These are phyloP conservation scores for Octodon degus DNA, from an alignment of 2,113 vertebrate species.

Conservation along the genomic window DNA sequence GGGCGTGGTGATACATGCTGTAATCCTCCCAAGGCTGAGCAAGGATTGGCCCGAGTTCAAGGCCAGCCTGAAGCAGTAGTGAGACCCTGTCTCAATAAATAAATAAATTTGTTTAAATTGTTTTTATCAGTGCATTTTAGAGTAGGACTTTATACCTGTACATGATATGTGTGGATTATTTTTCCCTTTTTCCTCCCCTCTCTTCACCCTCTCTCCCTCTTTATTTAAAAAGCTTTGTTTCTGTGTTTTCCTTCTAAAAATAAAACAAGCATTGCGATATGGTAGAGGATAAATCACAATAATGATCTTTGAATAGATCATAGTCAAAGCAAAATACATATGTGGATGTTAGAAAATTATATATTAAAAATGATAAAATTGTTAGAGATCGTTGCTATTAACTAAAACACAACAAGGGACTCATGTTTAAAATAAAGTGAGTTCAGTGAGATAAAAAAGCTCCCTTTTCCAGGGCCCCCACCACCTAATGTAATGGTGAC, in stretches of 20 bases:
- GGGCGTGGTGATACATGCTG: neutral
- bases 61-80: neutral
- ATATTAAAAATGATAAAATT: constrained; percentile 18
- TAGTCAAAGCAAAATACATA: constrained; percentile 35
- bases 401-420: constrained; percentile 11
- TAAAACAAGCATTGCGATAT: constrained; percentile 9
- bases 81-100: neutral
- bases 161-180: neutral
- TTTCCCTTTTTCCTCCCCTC: neutral
- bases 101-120: neutral
- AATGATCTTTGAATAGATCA: constrained; percentile 16
- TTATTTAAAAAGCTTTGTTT: neutral
- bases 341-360: constrained; percentile 44
- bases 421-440: constrained; percentile 55
- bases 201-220: neutral
- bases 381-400: neutral
- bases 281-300: neutral
- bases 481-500: neutral
- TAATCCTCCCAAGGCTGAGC: neutral
- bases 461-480: neutral
- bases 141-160: neutral
- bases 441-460: neutral
- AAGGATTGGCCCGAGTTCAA: no score
- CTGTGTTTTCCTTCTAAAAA: neutral
- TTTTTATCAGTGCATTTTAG: neutral